Evolutionary conservation across 1,140 invertebrate species (phyloP), one percentile per base, ranked within the genome.

Genomic region (Dreissena rostriformis): DNA sequence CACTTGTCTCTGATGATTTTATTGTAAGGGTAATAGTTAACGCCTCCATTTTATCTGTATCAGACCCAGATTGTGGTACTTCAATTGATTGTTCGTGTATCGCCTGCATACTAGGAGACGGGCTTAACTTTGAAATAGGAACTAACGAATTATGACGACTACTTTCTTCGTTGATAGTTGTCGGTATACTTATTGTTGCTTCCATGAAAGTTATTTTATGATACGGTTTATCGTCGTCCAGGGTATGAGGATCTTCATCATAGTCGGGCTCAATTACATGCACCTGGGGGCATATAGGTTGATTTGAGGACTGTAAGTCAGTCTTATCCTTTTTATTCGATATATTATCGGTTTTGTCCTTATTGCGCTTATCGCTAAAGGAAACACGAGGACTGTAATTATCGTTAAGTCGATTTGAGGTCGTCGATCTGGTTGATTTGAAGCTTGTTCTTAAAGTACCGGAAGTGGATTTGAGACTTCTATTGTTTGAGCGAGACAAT

Each of bases 111-210:
- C 78, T 81, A 0, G 78, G 67, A 11, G 67, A 24, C 28, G 78
- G 78, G 6, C 67, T 63, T 17, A 61, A 12, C 57, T 70, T 70
- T 15, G 55, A 7, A 14, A 39, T 15, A 10, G 78, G 67, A 49
- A 81, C 52, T 39, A 72, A 55, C 28, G 78, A 81, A 57, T 72
- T 72, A 68, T 70, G 66, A 10, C 85, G 57, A 57, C 84, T 87
- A 63, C 88, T 91, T 39, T 91, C 90, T 70, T 91, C 90, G 28
- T 91, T 88, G 5, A 91, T 91, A 14, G 90, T 91, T 0, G 89
- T 90, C 15, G 89, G 90, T 61, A 91, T 91, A 68, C 87, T 90
- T 49, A 91, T 76, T 17, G 83, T 78, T 17, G 74, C 88, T 11
- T 86, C 87, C 52, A 90, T 76, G 15, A 90, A 88, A 24, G 87